These are phyloP conservation scores for Drosophila subquinaria DNA, from an alignment of 2,888 invertebrate genomes.

Conservation along the genomic window DNA sequence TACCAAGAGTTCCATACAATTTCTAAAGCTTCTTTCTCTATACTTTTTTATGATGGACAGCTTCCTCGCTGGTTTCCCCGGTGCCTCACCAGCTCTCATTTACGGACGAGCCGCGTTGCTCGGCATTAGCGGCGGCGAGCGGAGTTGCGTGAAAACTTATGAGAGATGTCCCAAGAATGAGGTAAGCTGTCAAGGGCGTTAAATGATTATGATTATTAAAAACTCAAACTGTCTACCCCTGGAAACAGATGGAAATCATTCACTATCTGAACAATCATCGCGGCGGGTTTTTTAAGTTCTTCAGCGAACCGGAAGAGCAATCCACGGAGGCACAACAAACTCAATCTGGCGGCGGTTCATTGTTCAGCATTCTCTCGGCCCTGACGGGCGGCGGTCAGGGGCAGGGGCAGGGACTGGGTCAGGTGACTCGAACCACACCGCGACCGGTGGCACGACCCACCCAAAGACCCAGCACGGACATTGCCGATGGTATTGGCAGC, in stretches of 20 bases:
- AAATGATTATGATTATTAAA: conserved; percentile 52
- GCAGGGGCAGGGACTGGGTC: conserved; percentile 33
- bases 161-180: conserved; percentile 90
- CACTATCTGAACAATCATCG: conserved; percentile 94
- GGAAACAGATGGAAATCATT: conserved; percentile 88
- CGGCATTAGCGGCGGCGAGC: conserved; percentile 88
- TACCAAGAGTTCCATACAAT: too few species aligned
- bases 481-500: conserved; percentile 82
- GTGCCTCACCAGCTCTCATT: conserved; percentile 88
- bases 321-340: conserved; percentile 49
- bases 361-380: conserved; percentile 79
- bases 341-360: conserved; percentile 58
- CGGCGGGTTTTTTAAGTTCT: conserved; percentile 93
- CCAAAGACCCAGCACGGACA: conserved; percentile 69
- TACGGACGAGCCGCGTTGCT: conserved; percentile 92
- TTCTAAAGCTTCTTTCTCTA: background rate
- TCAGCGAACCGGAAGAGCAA: conserved; percentile 87
- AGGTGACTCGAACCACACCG: conserved; percentile 66
- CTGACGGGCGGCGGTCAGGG: conserved; percentile 70
- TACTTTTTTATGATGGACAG: conserved; percentile 43
- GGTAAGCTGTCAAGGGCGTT: conserved; percentile 61
- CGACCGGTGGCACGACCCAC: conserved; percentile 63
- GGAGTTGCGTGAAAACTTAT: conserved; percentile 87
- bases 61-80: conserved; percentile 84
- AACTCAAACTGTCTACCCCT: conserved; percentile 20